These are phyloP conservation scores for Rhyacophila brunnea DNA, from an alignment of 1,140 invertebrate genomes.

Conservation along the genomic window DNA sequence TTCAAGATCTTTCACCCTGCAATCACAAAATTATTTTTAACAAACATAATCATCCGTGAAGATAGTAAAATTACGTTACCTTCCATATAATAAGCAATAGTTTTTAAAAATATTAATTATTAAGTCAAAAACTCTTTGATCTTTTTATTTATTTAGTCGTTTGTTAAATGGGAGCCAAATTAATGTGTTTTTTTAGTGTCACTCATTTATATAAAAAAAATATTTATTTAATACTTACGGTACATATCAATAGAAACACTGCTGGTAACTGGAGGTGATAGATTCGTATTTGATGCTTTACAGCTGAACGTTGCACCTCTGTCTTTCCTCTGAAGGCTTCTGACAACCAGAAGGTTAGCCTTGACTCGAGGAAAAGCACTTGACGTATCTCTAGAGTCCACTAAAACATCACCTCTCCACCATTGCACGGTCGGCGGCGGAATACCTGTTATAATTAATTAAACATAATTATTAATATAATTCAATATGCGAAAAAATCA, in stretches of 20 bases:
- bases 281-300: slow-evolving; percentile 22
- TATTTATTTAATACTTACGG: slow-evolving; percentile 26
- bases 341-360: slow-evolving; percentile 21
- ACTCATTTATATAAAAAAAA: too few relatives aligned
- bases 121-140: too few relatives aligned
- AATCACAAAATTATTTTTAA: too few relatives aligned
- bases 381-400: slow-evolving; percentile 21
- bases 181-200: too few relatives aligned
- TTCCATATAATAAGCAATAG: too few relatives aligned
- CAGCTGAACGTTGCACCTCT: slow-evolving; percentile 17
- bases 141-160: too few relatives aligned
- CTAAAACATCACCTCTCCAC: slow-evolving; percentile 17
- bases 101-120: too few relatives aligned
- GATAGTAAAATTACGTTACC: too few relatives aligned
- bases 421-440: slow-evolving; percentile 24
- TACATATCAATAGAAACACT: slow-evolving; percentile 28
- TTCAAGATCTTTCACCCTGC: too few relatives aligned
- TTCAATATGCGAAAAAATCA: neutral
- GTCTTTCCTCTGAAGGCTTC: slow-evolving; percentile 22
- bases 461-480: neutral
- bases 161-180: too few relatives aligned
- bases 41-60: too few relatives aligned
- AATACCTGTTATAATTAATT: slow-evolving; percentile 7
- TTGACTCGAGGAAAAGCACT: slow-evolving; percentile 16
- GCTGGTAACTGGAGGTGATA: slow-evolving; percentile 13